phyloP scores from a whole-genome alignment of 2,113 vertebrate species.

The Illadopsis cleaveri region DNA sequence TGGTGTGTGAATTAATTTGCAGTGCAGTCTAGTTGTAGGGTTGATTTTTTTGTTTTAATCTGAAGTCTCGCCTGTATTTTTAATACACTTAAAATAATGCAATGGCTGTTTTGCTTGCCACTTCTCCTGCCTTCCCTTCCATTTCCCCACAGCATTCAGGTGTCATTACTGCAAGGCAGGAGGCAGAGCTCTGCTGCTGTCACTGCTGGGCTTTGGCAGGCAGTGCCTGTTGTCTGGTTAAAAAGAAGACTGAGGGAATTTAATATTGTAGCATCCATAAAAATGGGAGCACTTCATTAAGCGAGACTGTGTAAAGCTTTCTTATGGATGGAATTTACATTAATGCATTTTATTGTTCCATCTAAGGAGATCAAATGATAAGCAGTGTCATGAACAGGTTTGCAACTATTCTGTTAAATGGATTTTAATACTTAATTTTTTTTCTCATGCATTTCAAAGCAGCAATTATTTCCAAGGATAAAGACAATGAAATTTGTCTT shows the following conservation, averaged over 20 bases:
- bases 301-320: neutral
- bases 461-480: constrained; percentile 1
- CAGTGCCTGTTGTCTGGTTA: neutral
- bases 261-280: neutral
- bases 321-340: constrained; percentile 3
- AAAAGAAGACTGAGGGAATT: neutral
- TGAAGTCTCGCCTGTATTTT: neutral
- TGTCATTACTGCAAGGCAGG: neutral
- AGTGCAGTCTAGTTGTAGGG: neutral
- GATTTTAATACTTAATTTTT: neutral
- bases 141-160: neutral
- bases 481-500: neutral
- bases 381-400: neutral
- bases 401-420: neutral
- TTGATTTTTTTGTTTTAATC: neutral
- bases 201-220: neutral
- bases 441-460: neutral
- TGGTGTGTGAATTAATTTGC: neutral
- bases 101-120: neutral
- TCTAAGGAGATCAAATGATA: neutral
- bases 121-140: neutral
- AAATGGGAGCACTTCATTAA: neutral
- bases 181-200: neutral
- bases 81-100: neutral
- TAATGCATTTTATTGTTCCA: neutral